Base-by-base conservation (phyloP, 2,888 invertebrate species). In the Encarsia formosa region DNA sequence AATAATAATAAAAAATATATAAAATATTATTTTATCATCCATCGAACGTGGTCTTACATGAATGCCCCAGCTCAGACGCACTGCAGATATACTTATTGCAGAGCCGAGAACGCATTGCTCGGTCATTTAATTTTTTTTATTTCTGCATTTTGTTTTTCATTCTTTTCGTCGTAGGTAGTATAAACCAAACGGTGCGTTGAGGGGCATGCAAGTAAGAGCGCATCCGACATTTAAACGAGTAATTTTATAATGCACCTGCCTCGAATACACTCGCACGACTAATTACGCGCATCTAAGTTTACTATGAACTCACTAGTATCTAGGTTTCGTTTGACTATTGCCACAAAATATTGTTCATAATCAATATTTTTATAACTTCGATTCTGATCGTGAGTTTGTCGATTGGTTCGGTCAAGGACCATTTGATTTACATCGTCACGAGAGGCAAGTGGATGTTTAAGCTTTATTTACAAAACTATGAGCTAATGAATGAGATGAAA, bases 171-270 rank as follows among this genome's bases (percentile, higher is more conserved):
- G 15, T 22, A 24, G 34, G 24, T 13, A 42, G 52, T 56, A 52
- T 50, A 44, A 48, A 16, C 32, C 24, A 29, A 43, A 57, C 58
- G 60, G 61, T 65, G 65, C 66, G 65, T 63, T 63, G 64, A 68
- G 67, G 68, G 69, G 71, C 71, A 71, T 70, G 63, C 72, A 71
- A 66, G 69, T 72, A 72, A 73, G 71, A 71, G 69, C 71, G 69
- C 70, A 68, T 68, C 67, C 70, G 69, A 70, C 67, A 57, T 61
- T 58, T 57, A n/a, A n/a, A 48, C 48, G 50, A 51, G 45, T 53
- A 50, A 47, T 53, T 57, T 46, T 52, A 56, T 47, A 48, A 43
- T 49, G 59, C 65, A 66, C 60, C 61, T 66, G 67, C 65, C 60
- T 65, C 66, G 67, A 66, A 63, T 65, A 63, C 68, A 58, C 58